phyloP scores from a whole-genome alignment of 1,140 invertebrate genomes.

The Grapholita molesta region DNA sequence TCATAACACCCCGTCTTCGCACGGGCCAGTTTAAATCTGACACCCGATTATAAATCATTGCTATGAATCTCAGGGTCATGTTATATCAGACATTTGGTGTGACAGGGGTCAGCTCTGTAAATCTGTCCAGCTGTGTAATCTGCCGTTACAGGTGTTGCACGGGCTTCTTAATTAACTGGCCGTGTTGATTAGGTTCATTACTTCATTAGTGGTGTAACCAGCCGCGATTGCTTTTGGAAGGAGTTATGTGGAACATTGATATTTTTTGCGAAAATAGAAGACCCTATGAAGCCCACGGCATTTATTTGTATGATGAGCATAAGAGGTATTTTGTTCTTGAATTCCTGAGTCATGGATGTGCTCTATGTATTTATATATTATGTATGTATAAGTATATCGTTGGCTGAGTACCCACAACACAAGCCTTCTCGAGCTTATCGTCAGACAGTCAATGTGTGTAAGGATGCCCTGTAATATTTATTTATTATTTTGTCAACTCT shows the following conservation, averaged over 20 bases:
- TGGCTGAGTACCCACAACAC: too few relatives aligned
- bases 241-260: neutral
- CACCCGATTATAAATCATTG: neutral
- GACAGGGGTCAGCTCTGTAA: conserved; percentile 26
- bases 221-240: neutral
- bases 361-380: too few relatives aligned
- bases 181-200: conserved; percentile 2
- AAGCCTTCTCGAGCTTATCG: too few relatives aligned
- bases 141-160: conserved; percentile 5
- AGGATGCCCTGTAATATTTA: too few relatives aligned
- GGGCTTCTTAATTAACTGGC: conserved; percentile 5
- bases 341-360: too few relatives aligned
- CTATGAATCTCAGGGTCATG: neutral
- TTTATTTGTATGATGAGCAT: too few relatives aligned
- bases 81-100: neutral
- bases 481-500: too few relatives aligned
- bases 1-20: neutral
- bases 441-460: too few relatives aligned
- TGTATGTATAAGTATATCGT: too few relatives aligned
- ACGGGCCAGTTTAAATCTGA: neutral
- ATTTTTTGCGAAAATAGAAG: too few relatives aligned
- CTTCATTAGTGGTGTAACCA: neutral
- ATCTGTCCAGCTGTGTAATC: conserved; percentile 32
- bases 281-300: too few relatives aligned
- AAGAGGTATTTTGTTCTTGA: too few relatives aligned